Evolutionary conservation across 2,113 vertebrate genomes (phyloP), one percentile per base, ranked within the genome.

Genomic region (Spilogale gracilis): DNA sequence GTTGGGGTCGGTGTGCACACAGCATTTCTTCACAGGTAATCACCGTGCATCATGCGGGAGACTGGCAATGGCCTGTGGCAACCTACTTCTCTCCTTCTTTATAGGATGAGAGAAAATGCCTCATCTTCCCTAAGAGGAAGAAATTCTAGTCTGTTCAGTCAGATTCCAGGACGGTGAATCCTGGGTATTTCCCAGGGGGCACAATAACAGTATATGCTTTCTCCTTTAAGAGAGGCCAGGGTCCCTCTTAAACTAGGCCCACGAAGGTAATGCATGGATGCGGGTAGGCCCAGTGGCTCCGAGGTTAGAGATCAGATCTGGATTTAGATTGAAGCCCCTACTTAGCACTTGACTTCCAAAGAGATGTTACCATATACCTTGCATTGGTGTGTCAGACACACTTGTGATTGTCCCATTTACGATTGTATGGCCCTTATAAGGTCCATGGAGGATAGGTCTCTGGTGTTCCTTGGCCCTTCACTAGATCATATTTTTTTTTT

Each of bases 141-240:
- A 67, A 30, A 84, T 65, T 58, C 9, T 21, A 48, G n/a, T 48
- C 21, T n/a, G 20, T 87, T 38, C 54, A 45, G 74, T 32, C 63
- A 63, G 54, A 54, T 63, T 52, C 74, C 20, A 71, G 65, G 89
- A 32, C 32, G 2, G 2, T 7, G 38, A 65, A 56, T 54, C n/a
- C 76, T 81, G 78, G 20, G 0, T 48, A 14, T 58, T 71, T 20
- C 9, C 85, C 60, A 13, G 9, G 0, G 56, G 14, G 61, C 48
- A 14, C 9, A 3, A 14, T 69, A 50, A n/a, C 23, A 61, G 17
- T 9, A 6, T 0, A 0, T 2, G 13, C 25, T 54, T 65, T 20
- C 18, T 27, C 0, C 17, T 65, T 38, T 50, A 18, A 73, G n/a
- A 81, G 25, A 38, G 54, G 25, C 48, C 18, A 3, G 67, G 23